A percentile compares a stretch with the other conserved stretches of the same genome.
Conservation (phyloP, 2,113 vertebrate genomes). For the Xenopus tropicalis region UCB_Xtro_10.0 CM004452.2:35857001-35857500, state of each 20-base stretch:
- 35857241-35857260: neutral
- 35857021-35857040: neutral
- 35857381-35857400: neutral
- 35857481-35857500: no score
- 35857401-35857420: no score
- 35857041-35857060: conserved; percentile 2
- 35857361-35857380: neutral
- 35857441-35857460: no score
- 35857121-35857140: no score
- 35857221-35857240: neutral
- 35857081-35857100: neutral
- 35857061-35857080: conserved; percentile 16
- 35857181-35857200: conserved; percentile 28
- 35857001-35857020: neutral
- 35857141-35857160: neutral
- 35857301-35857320: conserved; percentile 8
- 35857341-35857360: conserved; percentile 11
- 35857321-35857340: neutral
- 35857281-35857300: conserved; percentile 15
- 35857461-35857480: no score
- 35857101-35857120: neutral
- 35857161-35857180: conserved; percentile 9
- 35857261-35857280: conserved; percentile 31
- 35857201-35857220: conserved; percentile 19
- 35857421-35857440: no score